phyloP scores from a whole-genome alignment of 2,113 vertebrate species.

The Tachycineta bicolor region DNA sequence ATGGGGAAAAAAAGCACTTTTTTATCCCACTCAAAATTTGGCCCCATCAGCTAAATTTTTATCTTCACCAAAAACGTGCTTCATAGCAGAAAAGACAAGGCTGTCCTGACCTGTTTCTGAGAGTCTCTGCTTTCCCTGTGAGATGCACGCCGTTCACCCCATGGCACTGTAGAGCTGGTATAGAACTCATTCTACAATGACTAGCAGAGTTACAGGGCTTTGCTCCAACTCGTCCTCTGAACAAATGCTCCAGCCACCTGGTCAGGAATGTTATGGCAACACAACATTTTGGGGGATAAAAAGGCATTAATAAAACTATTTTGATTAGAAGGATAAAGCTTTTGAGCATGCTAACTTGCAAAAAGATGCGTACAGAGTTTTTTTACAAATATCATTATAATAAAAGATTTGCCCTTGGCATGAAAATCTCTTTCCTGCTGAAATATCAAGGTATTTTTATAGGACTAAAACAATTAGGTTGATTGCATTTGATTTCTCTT shows the following conservation, averaged over 20 bases:
- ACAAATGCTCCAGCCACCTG: background rate
- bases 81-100: background rate
- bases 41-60: background rate
- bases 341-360: background rate
- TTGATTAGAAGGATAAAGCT: background rate
- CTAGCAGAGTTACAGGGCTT: background rate
- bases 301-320: background rate
- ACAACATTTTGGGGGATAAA: background rate
- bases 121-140: background rate
- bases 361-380: rapidly evolving
- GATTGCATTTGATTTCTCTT: background rate
- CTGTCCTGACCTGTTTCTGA: background rate
- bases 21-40: rapidly evolving
- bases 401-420: background rate
- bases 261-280: background rate
- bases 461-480: background rate
- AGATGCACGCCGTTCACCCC: no score
- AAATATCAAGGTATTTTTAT: background rate
- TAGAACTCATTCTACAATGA: background rate
- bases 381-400: background rate
- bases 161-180: background rate
- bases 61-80: background rate
- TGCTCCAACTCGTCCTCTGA: background rate
- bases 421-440: background rate
- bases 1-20: background rate